Evolutionary conservation across 2,797 vertebrate species (phyloP).

Genomic region (Zenarchopterus dispar): DNA sequence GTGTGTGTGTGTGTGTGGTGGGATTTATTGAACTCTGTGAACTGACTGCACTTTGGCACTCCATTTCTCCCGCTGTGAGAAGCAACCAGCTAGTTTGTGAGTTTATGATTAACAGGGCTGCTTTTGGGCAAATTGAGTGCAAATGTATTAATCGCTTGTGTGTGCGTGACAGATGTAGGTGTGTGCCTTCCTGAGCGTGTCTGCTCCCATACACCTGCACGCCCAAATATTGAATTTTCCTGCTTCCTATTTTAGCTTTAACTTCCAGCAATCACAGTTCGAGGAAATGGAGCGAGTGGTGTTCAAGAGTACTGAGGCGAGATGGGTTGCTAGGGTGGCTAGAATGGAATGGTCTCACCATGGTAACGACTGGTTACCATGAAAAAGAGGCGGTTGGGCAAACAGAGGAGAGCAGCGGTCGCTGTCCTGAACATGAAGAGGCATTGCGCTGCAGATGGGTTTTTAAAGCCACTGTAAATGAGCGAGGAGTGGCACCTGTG

Average conservation of each 20-base stretch:
- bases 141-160: background rate
- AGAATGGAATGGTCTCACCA: constrained; percentile 79
- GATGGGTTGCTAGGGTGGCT: constrained; percentile 77
- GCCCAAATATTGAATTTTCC: constrained; percentile 77
- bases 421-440: constrained; percentile 42
- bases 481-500: constrained; percentile 15
- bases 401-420: constrained; percentile 26
- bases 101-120: constrained; percentile 39
- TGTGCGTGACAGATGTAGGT: background rate
- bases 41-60: constrained; percentile 51
- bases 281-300: constrained; percentile 33
- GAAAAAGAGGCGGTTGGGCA: constrained; percentile 42
- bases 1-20: background rate
- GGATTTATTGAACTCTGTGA: constrained; percentile 39
- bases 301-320: constrained; percentile 58
- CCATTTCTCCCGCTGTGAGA: constrained; percentile 13
- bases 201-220: constrained; percentile 46
- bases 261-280: constrained; percentile 33
- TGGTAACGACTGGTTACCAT: constrained; percentile 70
- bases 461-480: constrained; percentile 44
- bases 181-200: constrained; percentile 17
- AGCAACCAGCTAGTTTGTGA: constrained; percentile 14
- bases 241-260: constrained; percentile 41
- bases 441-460: constrained; percentile 9
- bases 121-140: background rate